Base-by-base conservation (phyloP, 2,797 vertebrate genomes). In the Bufotes viridis region DNA sequence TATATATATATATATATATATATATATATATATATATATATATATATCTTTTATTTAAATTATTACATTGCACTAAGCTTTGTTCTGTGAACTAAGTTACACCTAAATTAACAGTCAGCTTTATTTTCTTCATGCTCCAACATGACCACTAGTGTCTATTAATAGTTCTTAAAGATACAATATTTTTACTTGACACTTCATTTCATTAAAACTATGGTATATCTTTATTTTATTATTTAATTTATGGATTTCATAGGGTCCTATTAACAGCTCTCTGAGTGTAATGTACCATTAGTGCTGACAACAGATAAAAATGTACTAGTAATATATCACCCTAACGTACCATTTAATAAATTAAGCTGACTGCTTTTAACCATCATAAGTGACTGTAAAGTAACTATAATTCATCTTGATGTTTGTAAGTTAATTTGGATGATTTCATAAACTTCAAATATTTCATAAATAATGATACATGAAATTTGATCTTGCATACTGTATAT, bases 311-410 rank as follows among this genome's bases (percentile, higher is more conserved):
- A 78, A 82, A 86, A 61, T 70, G 81, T 61, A 72, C 79, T 51
- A 89, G 79, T 61, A 29, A 86, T 89, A 86, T 57, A 89, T 89
- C 84, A 82, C 72, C 70, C n/a, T 89, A 84, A 82, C 88, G 86
- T 26, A 60, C 75, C 42, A 63, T 70, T 89, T 86, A 78, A 82
- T 86, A 89, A 61, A 86, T 76, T 51, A 53, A 70, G 51, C 58
- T 81, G 82, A 75, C 55, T 80, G 58, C 78, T 81, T 51, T 89
- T 65, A 61, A 42, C 63, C 79, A 75, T 72, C 57, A 60, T 34
- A 85, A 85, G 57, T 63, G 82, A 85, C 49, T 82, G 60, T 78
- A 65, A 85, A 85, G 74, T 67, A 78, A 34, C 9, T 51, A 12
- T 78, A 67, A 69, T 76, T 76, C 13, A 61, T 85, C 70, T 85